A percentile compares a stretch with the other conserved stretches of the same genome.
Conservation (phyloP, 2,888 invertebrate species). For the Sphaeridia pumilis region DNA sequence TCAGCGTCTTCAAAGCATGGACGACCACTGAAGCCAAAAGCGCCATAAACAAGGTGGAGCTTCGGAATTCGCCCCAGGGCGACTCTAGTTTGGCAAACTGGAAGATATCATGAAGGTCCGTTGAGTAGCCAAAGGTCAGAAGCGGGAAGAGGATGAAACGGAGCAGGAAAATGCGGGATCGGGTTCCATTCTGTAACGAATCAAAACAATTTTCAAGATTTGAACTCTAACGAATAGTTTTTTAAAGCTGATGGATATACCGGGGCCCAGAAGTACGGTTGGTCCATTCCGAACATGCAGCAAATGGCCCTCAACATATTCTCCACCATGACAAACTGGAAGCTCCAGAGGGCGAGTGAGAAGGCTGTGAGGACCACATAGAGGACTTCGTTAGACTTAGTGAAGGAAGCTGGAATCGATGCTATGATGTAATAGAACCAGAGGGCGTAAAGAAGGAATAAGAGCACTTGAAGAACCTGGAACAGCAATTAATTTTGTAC, state of each 20-base stretch:
- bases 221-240: background rate
- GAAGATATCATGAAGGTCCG: background rate
- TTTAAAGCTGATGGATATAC: background rate
- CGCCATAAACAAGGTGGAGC: conserved; percentile 1
- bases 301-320: background rate
- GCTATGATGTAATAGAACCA: conserved; percentile 7
- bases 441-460: background rate
- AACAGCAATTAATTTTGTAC: too few species aligned
- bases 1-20: conserved; percentile 9
- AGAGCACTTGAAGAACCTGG: conserved; percentile 1
- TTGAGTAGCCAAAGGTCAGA: background rate
- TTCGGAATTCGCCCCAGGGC: background rate
- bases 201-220: background rate
- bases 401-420: background rate
- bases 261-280: conserved; percentile 12
- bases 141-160: conserved; percentile 5
- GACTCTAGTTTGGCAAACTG: background rate
- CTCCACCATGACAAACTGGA: conserved; percentile 5
- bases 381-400: background rate
- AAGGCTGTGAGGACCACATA: conserved; percentile 1
- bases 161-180: conserved; percentile 6
- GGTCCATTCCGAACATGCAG: background rate
- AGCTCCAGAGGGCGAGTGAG: conserved; percentile 4
- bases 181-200: conserved; percentile 1
- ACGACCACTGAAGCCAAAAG: conserved; percentile 1